These are phyloP conservation scores for Acomys russatus DNA, from an alignment of 2,797 vertebrate species.

Conservation along the genomic window DNA sequence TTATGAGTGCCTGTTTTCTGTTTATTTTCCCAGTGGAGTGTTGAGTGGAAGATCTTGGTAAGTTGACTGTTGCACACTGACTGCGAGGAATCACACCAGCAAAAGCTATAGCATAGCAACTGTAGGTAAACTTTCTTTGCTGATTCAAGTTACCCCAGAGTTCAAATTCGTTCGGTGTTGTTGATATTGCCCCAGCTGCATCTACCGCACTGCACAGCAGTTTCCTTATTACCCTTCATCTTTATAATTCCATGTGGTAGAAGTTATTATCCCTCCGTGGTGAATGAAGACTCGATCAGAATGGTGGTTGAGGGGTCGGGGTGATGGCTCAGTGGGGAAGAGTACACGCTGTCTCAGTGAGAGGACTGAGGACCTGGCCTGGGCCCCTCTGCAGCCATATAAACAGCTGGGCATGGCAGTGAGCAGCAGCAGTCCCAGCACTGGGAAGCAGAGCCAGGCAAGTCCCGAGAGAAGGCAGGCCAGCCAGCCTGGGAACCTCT, in stretches of 20 bases:
- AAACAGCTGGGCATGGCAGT: not conserved
- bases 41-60: not conserved
- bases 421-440: no score
- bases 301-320: not conserved
- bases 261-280: not conserved
- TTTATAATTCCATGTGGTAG: not conserved
- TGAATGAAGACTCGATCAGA: not conserved
- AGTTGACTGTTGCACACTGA: not conserved
- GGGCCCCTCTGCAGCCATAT: not conserved
- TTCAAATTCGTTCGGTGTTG: not conserved
- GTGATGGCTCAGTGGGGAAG: not conserved
- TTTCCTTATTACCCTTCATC: not conserved
- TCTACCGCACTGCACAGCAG: not conserved
- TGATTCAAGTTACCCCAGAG: not conserved
- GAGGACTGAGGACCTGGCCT: not conserved
- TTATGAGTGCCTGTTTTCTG: not conserved
- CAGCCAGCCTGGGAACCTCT: not conserved
- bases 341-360: not conserved
- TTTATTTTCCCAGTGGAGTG: not conserved
- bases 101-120: not conserved
- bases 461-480: no score
- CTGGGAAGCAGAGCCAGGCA: not conserved
- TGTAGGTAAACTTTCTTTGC: not conserved
- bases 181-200: not conserved
- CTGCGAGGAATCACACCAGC: not conserved